Evolutionary conservation across 2,113 vertebrate genomes (phyloP).

Genomic region (Peromyscus californicus): DNA sequence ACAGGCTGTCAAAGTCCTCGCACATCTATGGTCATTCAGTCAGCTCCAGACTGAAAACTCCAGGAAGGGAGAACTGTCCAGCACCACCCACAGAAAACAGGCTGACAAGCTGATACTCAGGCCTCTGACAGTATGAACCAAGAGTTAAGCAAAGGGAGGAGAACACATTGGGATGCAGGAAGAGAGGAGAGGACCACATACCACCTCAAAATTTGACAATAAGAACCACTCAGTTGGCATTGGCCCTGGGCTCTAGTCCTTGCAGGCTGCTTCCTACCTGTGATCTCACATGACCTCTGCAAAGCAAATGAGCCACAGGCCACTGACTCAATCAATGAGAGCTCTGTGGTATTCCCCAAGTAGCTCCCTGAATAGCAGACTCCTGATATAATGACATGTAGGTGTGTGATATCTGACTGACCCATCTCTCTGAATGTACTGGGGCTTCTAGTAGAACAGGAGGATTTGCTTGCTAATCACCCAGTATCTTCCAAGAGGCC

Average conservation of each 20-base stretch:
- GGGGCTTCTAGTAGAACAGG: background rate
- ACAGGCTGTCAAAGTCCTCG: background rate
- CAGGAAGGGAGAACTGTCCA: background rate
- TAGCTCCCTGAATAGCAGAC: background rate
- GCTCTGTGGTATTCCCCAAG: background rate
- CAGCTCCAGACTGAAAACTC: background rate
- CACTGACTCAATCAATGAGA: background rate
- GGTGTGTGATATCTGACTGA: background rate
- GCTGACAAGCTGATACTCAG: background rate
- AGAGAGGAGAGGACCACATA: background rate
- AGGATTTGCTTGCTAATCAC: too few relatives aligned
- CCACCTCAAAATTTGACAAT: background rate
- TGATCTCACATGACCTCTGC: background rate
- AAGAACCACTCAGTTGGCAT: background rate
- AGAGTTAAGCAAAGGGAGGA: background rate
- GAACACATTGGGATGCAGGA: background rate
- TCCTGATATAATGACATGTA: fast-evolving
- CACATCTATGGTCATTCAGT: too few relatives aligned
- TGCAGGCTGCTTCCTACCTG: background rate
- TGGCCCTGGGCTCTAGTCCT: background rate
- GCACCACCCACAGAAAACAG: background rate
- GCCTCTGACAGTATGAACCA: background rate
- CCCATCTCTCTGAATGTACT: background rate
- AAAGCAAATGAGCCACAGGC: background rate
- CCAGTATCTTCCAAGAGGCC: too few relatives aligned